Evolutionary conservation across 2,888 invertebrate genomes (phyloP).

Genomic region (Drosophila neotestacea): DNA sequence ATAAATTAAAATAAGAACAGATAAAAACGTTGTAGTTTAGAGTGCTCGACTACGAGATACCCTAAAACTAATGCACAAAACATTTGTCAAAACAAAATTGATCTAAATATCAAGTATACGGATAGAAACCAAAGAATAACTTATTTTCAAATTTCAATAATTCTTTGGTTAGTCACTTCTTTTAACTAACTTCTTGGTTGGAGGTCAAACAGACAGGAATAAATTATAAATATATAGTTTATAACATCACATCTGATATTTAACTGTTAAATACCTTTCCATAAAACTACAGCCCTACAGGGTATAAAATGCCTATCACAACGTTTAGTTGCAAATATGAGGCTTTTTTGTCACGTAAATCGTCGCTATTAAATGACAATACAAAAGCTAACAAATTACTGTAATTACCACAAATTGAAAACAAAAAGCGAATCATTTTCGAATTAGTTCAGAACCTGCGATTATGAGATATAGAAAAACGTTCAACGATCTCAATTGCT

Average conservation of each 20-base stretch:
- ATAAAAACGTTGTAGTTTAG: too few species aligned
- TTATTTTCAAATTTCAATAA: too few species aligned
- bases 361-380: conserved; percentile 54
- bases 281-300: background rate
- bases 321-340: background rate
- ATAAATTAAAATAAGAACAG: too few species aligned
- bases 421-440: conserved; percentile 53
- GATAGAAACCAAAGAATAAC: too few species aligned
- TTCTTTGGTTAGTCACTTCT: too few species aligned
- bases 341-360: conserved; percentile 8
- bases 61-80: too few species aligned
- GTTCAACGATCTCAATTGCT: too few species aligned
- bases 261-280: background rate
- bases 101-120: too few species aligned
- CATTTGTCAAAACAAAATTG: too few species aligned
- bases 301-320: conserved; percentile 1
- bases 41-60: too few species aligned
- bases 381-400: conserved; percentile 64
- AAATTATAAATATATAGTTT: background rate
- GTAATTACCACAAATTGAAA: conserved; percentile 65
- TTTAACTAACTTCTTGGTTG: too few species aligned
- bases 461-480: conserved; percentile 5
- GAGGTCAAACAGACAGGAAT: background rate
- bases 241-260: too few species aligned
- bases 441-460: conserved; percentile 34